Conservation (phyloP, 2,888 invertebrate genomes). For the Tenthredo distinguenda region DNA sequence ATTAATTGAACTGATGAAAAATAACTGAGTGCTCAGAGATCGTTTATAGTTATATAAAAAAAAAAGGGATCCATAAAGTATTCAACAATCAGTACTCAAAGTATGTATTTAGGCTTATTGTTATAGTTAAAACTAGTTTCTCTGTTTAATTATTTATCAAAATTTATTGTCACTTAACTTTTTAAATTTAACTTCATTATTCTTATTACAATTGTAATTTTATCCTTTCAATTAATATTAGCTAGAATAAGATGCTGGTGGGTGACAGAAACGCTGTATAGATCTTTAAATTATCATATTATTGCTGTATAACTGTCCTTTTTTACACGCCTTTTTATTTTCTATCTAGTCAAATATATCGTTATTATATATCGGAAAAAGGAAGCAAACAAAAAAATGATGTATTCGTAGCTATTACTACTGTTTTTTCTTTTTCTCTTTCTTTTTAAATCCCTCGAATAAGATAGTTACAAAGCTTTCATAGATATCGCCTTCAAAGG, state of each 20-base stretch:
- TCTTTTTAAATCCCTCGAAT: neutral
- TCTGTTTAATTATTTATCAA: neutral
- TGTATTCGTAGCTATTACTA: neutral
- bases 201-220: conserved; percentile 5
- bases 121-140: too few species aligned
- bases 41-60: neutral
- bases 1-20: neutral
- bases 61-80: neutral
- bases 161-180: neutral
- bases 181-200: neutral
- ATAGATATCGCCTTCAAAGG: conserved; percentile 14
- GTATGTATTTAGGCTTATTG: neutral
- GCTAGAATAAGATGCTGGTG: neutral
- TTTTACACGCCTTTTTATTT: conserved; percentile 19
- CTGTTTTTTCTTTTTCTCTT: neutral
- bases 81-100: conserved; percentile 30
- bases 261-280: neutral
- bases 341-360: conserved; percentile 40
- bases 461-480: neutral
- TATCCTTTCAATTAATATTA: neutral
- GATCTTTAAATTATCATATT: conserved; percentile 3
- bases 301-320: neutral
- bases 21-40: neutral
- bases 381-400: neutral
- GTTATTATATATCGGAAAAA: conserved; percentile 2